Percentiles rank a stretch among this genome's conserved stretches.
phyloP scores from a whole-genome alignment of 2,797 vertebrate species.

The Esox masquinongy region DNA sequence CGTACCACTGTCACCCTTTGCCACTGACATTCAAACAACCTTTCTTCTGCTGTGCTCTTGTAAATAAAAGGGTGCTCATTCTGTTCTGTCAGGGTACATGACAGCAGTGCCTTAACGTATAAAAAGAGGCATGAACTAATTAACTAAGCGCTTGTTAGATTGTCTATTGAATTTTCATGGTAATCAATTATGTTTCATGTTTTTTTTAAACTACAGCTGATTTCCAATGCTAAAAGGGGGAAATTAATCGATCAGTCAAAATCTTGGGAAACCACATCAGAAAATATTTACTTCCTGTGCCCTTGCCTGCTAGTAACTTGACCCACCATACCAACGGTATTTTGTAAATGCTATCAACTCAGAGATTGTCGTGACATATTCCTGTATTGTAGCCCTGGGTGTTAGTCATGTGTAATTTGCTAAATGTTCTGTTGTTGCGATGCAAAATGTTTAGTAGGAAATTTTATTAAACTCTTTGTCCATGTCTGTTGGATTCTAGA shows the following conservation, averaged over 20 bases:
- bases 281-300: constrained; percentile 25
- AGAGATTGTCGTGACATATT: constrained; percentile 3
- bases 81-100: constrained; percentile 55
- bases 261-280: constrained; percentile 38
- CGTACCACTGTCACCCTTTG: constrained; percentile 60
- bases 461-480: constrained; percentile 59
- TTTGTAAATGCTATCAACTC: constrained; percentile 24
- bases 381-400: constrained; percentile 25
- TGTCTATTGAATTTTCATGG: constrained; percentile 58
- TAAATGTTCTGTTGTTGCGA: constrained; percentile 33
- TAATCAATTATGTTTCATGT: constrained; percentile 53
- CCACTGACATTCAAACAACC: constrained; percentile 77
- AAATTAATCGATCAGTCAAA: constrained; percentile 45
- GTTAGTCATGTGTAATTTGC: constrained; percentile 22
- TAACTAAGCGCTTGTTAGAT: constrained; percentile 62
- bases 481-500: constrained; percentile 39
- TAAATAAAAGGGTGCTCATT: constrained; percentile 47
- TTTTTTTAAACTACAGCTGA: constrained; percentile 65
- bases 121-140: constrained; percentile 62
- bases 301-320: constrained; percentile 33
- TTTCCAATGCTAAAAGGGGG: constrained; percentile 47
- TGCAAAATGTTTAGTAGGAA: constrained; percentile 48
- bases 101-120: constrained; percentile 59
- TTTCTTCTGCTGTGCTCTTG: constrained; percentile 69
- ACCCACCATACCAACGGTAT: constrained; percentile 19